Base-by-base conservation (phyloP, 2,113 vertebrate genomes). In the Apodemus speciosus region DNA sequence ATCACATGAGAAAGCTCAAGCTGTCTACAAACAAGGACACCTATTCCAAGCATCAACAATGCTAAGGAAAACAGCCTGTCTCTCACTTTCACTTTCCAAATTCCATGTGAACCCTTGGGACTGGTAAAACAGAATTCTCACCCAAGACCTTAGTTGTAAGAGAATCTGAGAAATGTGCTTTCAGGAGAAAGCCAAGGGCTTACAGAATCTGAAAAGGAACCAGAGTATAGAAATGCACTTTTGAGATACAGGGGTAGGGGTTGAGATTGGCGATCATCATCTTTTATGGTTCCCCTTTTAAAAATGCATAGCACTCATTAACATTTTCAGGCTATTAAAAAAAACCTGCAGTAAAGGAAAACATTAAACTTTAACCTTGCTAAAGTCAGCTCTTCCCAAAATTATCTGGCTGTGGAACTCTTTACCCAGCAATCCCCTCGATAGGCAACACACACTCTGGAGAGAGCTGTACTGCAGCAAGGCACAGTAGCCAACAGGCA, bases 361-460 rank as follows among this genome's bases (percentile, higher is more conserved):
- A 85, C 86, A 92, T 96, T 96, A 96, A 97, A 92, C 95, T 95
- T 96, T 94, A 95, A 96, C 94, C 94, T 92, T 94, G 91, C 84
- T 95, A 90, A 94, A 93, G 58, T 97, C 95, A 94, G 94, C 89
- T 95, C 89, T 97, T 81, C 46, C 58, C 89, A 79, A 88, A 93
- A 94, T 93, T 72, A 87, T 93, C 58, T 96, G 89, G 83, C 86
- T 58, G 51, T 64, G 30, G 66, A 85, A 91, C 69, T 71, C 76
- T 89, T 60, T 14, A 92, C 23, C 85, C 56, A 18, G 90, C 68
- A 92, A 40, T 58, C 76, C 62, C 83, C 77, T 94, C 86, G 4
- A 80, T 89, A 90, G 89, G 46, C 46, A 72, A 35, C 91, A 71
- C 53, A 73, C 13, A 20, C 30, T 91, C 16, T 0, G 58, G 13